Conservation (phyloP, 2,113 vertebrate genomes). For the Rynchops niger region DNA sequence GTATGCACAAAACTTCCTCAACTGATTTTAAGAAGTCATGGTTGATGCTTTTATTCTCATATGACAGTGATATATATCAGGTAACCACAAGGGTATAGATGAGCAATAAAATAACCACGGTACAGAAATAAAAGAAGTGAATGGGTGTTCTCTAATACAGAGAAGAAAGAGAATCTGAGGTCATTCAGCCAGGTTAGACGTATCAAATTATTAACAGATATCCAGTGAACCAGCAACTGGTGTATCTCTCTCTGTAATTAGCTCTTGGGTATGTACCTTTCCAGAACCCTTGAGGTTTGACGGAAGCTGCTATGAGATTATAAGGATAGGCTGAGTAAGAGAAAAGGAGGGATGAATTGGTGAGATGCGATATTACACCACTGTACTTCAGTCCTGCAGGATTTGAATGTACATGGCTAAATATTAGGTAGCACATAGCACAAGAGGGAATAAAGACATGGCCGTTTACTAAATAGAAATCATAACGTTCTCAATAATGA, state of each 20-base stretch:
- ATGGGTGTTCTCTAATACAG: not conserved
- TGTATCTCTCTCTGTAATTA: not conserved
- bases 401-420: not conserved
- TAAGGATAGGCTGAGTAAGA: not conserved
- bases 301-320: not conserved
- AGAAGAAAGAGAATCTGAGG: constrained; percentile 40
- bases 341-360: not conserved
- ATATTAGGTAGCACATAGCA: not conserved
- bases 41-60: not conserved
- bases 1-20: not conserved
- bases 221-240: not conserved
- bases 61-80: not conserved
- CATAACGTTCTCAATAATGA: not conserved
- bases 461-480: not conserved
- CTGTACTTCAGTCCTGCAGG: not conserved
- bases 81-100: not conserved
- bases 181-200: constrained; percentile 27
- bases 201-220: constrained; percentile 13
- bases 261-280: not conserved
- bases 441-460: not conserved
- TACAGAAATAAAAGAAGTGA: constrained; percentile 9
- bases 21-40: not conserved
- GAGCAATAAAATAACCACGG: not conserved
- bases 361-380: accelerated
- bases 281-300: not conserved